These are phyloP conservation scores for Lycorma delicatula DNA, from an alignment of 1,140 invertebrate species.

Conservation along the genomic window DNA sequence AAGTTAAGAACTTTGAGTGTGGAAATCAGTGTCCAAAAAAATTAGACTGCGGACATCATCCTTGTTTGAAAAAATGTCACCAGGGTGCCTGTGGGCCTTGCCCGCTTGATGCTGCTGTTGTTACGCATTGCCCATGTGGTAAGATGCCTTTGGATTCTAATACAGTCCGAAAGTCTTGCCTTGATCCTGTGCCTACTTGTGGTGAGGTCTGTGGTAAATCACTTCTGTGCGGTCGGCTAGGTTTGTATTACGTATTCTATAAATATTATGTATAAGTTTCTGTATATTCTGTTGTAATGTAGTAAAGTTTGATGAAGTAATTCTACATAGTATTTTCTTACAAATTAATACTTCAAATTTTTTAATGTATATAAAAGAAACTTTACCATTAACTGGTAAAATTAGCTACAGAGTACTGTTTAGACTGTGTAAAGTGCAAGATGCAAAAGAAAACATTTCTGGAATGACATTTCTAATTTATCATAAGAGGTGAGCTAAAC, in stretches of 20 bases:
- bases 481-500: no score
- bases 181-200: slow-evolving; percentile 81
- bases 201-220: slow-evolving; percentile 66
- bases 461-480: no score
- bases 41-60: slow-evolving; percentile 68
- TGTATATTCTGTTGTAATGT: not conserved
- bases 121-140: slow-evolving; percentile 79
- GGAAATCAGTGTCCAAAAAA: slow-evolving; percentile 55
- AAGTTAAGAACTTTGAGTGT: slow-evolving; percentile 48
- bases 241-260: slow-evolving; percentile 34
- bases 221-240: slow-evolving; percentile 69
- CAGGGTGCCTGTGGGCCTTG: slow-evolving; percentile 47
- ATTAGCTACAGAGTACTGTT: no score
- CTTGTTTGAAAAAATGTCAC: slow-evolving; percentile 65
- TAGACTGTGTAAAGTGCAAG: no score
- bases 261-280: no score
- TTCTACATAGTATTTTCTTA: not conserved
- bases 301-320: slow-evolving; percentile 14
- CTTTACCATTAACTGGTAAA: no score
- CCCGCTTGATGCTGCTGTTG: slow-evolving; percentile 47
- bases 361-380: no score
- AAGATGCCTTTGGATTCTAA: slow-evolving; percentile 48
- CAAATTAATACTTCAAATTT: no score
- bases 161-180: slow-evolving; percentile 53
- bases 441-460: no score